Percentiles rank a stretch among this genome's conserved stretches.
Evolutionary conservation across 1,140 invertebrate species (phyloP).

Genomic region (Leptinotarsa defecta): DNA sequence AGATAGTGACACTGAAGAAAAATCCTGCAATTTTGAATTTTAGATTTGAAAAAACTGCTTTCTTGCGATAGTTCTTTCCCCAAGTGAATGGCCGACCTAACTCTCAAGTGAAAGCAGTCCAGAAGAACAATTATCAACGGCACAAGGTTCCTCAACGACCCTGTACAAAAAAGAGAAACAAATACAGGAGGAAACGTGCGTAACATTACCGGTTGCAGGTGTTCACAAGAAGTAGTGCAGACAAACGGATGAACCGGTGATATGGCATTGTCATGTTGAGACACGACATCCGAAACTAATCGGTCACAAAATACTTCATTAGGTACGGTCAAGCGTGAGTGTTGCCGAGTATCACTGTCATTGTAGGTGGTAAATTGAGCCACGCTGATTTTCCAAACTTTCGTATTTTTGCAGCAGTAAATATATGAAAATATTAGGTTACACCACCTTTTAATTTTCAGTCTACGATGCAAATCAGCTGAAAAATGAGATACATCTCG

Average conservation of each 20-base stretch:
- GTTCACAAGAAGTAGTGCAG: neutral
- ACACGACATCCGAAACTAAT: neutral
- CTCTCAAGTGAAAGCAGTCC: neutral
- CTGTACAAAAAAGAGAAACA: slow-evolving; percentile 2
- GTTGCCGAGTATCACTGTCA: too few relatives aligned
- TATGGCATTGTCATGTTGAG: slow-evolving; percentile 1
- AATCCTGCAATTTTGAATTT: too few relatives aligned
- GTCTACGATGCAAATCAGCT: too few relatives aligned
- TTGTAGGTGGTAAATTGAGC: too few relatives aligned
- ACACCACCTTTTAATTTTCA: too few relatives aligned
- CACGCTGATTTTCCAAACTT: too few relatives aligned
- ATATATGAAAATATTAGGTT: too few relatives aligned
- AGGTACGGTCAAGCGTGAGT: neutral
- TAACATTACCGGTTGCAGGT: slow-evolving; percentile 3
- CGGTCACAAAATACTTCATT: neutral
- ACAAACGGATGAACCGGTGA: neutral
- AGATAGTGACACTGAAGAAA: too few relatives aligned
- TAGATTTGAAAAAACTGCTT: too few relatives aligned
- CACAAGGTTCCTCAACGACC: neutral
- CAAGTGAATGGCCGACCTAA: neutral
- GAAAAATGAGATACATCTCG: too few relatives aligned
- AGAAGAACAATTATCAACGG: neutral
- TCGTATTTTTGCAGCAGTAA: too few relatives aligned
- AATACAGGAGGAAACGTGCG: slow-evolving; percentile 4
- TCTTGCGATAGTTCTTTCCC: too few relatives aligned